phyloP scores from a whole-genome alignment of 2,888 invertebrate genomes.

The Xanthia togata region DNA sequence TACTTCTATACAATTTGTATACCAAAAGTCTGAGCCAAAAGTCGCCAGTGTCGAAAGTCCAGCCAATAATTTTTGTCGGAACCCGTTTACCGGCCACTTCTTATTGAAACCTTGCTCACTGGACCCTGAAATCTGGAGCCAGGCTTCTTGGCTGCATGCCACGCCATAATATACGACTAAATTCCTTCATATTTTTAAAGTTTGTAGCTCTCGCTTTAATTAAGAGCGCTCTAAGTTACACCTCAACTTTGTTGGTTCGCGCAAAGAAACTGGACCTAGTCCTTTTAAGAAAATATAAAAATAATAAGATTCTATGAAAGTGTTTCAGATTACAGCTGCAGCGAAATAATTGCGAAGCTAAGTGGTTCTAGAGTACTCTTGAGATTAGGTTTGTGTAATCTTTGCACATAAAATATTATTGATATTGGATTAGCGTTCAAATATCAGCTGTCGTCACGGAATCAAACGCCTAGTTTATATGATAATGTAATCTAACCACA shows the following conservation, averaged over 20 bases:
- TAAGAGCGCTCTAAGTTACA: conserved; percentile 37
- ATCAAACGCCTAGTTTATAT: neutral
- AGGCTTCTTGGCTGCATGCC: conserved; percentile 55
- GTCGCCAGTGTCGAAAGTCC: conserved; percentile 14
- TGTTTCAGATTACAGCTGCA: conserved; percentile 28
- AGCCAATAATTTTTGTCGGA: conserved; percentile 33
- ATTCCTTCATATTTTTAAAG: conserved; percentile 53
- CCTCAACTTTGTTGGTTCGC: conserved; percentile 33
- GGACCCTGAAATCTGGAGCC: conserved; percentile 47
- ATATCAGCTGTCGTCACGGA: neutral
- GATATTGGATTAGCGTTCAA: neutral
- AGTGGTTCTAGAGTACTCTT: neutral
- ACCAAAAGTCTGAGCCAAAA: conserved; percentile 33
- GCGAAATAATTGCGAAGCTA: conserved; percentile 11
- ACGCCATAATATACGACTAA: conserved; percentile 39
- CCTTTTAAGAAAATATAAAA: conserved; percentile 4
- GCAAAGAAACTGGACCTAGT: conserved; percentile 5
- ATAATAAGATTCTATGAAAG: conserved; percentile 9
- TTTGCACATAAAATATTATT: neutral
- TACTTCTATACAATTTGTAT: neutral
- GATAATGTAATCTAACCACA: conserved; percentile 13
- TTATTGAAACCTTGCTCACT: conserved; percentile 55
- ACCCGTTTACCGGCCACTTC: conserved; percentile 34
- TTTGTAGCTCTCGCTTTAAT: conserved; percentile 47
- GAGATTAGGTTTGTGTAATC: neutral